A percentile compares a stretch with the other conserved stretches of the same genome.
phyloP scores from a whole-genome alignment of 2,113 vertebrate species.

The Hemichromis elongatus region DNA sequence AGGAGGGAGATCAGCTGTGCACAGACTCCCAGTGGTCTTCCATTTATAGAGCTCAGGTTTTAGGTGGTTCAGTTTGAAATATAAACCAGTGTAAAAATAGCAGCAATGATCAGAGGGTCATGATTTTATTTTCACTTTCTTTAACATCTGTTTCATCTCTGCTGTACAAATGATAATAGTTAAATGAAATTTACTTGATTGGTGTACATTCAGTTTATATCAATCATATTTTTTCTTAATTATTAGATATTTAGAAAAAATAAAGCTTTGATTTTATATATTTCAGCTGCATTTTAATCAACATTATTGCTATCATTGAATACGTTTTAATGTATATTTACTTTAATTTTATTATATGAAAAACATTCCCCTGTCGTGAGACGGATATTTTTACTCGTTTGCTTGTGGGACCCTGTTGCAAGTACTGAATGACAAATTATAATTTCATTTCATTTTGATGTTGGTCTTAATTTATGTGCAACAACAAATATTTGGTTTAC shows the following conservation, averaged over 20 bases:
- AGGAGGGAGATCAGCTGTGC: not conserved
- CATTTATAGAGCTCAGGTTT: not conserved
- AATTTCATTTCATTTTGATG: not conserved
- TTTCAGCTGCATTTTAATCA: not conserved
- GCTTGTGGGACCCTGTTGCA: not conserved
- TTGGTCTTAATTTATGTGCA: not conserved
- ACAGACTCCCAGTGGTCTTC: not conserved
- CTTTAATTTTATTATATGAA: not conserved
- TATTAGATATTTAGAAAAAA: accelerated
- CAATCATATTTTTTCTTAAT: not conserved
- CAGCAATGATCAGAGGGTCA: not conserved
- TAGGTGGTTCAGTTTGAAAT: not conserved
- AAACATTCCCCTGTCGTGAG: not conserved
- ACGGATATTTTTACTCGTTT: not conserved
- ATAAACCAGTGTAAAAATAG: not conserved
- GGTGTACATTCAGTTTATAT: not conserved
- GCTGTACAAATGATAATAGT: not conserved
- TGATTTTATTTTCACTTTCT: not conserved
- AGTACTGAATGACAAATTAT: not conserved
- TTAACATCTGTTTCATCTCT: not conserved
- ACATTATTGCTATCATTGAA: not conserved
- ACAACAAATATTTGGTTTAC: not conserved
- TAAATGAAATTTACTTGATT: not conserved
- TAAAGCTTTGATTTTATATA: not conserved
- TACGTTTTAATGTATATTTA: not conserved